Conservation (phyloP, 2,888 invertebrate species). For the Protophormia terraenovae region DNA sequence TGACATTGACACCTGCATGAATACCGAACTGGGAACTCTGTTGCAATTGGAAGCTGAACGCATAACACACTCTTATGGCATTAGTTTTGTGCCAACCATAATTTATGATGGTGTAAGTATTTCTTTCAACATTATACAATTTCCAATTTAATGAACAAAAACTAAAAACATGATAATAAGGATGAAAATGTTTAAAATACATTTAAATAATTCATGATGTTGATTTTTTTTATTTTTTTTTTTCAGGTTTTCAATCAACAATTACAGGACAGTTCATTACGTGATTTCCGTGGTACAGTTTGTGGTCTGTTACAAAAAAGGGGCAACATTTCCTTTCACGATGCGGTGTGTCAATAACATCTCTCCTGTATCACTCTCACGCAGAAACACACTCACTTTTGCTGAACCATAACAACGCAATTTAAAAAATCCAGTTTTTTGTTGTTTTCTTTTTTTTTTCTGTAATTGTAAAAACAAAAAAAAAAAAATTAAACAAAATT, state of each 20-base stretch:
- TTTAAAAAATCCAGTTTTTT: conserved; percentile 41
- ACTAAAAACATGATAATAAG: no score
- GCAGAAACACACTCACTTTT: not conserved
- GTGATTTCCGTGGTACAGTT: conserved; percentile 80
- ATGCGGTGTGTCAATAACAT: conserved; percentile 57
- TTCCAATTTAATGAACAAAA: not conserved
- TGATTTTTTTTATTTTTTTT: not conserved
- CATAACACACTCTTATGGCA: conserved; percentile 79
- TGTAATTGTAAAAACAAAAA: conserved; percentile 6
- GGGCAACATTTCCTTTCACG: conserved; percentile 66
- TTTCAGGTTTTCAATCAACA: conserved; percentile 80
- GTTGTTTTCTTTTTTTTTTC: not conserved
- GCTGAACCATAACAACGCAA: conserved; percentile 37
- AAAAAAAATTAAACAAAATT: not conserved
- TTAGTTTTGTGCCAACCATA: conserved; percentile 83
- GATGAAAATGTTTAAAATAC: not conserved
- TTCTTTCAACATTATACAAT: not conserved
- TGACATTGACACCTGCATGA: conserved; percentile 80
- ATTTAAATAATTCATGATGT: not conserved
- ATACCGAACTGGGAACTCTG: conserved; percentile 79
- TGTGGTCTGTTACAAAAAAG: conserved; percentile 77
- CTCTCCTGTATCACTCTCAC: not conserved
- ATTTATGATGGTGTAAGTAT: conserved; percentile 82
- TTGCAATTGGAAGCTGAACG: conserved; percentile 82
- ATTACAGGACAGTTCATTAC: conserved; percentile 81